These are phyloP conservation scores for Hirtodrosophila alboralis DNA, from an alignment of 2,888 invertebrate genomes.

Conservation along the genomic window DNA sequence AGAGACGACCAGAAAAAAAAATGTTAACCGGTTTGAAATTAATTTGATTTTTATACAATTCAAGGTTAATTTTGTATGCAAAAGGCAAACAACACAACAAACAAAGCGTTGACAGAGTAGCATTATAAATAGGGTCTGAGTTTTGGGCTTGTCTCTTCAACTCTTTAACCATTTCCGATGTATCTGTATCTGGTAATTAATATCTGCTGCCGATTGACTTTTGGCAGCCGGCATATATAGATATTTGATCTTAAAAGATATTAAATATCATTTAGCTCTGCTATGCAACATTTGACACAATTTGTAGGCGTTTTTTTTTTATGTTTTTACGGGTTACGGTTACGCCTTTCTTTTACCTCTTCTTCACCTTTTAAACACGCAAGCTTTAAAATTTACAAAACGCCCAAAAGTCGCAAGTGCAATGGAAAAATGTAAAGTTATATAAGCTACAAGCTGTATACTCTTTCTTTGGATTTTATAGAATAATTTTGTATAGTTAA, in stretches of 20 bases:
- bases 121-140: conserved; percentile 41
- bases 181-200: conserved; percentile 21
- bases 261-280: conserved; percentile 27
- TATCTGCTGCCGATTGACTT: conserved; percentile 29
- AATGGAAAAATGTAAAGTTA: background rate
- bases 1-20: conserved; percentile 12
- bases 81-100: conserved; percentile 32
- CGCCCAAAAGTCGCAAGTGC: conserved; percentile 38
- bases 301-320: conserved; percentile 56
- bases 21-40: conserved; percentile 64
- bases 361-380: conserved; percentile 32
- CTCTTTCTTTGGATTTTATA: no score
- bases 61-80: conserved; percentile 64
- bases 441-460: background rate
- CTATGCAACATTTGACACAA: conserved; percentile 46
- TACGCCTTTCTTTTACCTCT: conserved; percentile 18
- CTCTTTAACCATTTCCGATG: conserved; percentile 14
- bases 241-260: background rate
- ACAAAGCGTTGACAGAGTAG: conserved; percentile 41
- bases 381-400: conserved; percentile 46
- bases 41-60: conserved; percentile 53
- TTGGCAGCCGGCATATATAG: conserved; percentile 34
- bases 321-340: no score
- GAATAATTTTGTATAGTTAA: no score
- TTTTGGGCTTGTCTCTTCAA: conserved; percentile 1